Evolutionary conservation across 2,113 vertebrate species (phyloP), one percentile per base, ranked within the genome.

Genomic region (Calonectris borealis): DNA sequence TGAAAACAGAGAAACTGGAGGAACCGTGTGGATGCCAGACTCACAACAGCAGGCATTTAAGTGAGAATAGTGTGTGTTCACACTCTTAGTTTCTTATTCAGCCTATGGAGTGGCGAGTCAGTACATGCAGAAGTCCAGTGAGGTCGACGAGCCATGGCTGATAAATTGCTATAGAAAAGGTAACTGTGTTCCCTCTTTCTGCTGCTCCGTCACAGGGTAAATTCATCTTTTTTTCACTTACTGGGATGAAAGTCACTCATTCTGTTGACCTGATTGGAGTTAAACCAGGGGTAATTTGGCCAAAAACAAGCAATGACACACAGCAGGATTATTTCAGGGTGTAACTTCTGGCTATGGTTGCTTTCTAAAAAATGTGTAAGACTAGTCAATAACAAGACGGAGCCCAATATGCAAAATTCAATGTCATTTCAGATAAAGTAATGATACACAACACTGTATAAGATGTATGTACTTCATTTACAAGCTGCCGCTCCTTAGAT

Each of bases 1-100:
- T 97, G 95, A 61, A 97, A 97, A 94, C 97, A 98, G 96, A 95
- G 55, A 60, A 92, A 64, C 82, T 49, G 36, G 27, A 89, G 71
- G 52, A 79, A 93, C 70, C 1, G 24, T 77, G 86, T 89, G 95
- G 85, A 85, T 72, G 58, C 85, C 93, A 96, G 73, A 90, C 70
- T 81, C 68, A 25, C 29, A 70, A 57, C 26, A 85, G 62, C 82
- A 92, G 62, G 36, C 38, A 34, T 38, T 57, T 32, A 73, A 78
- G 79, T 55, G 52, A 83, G 68, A 93, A 57, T 5, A 79, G 51
- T 6, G 15, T 46, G 19, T 66, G 62, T 88, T 95, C 61, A 48
- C 42, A 52, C 80, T 84, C 78, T 27, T 32, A 49, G 42, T 49
- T 92, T 96, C 54, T 90, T 34, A 79, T 38, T 90, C 84, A 85